Evolutionary conservation across 2,113 vertebrate genomes (phyloP).

Genomic region (Percopsis transmontana): DNA sequence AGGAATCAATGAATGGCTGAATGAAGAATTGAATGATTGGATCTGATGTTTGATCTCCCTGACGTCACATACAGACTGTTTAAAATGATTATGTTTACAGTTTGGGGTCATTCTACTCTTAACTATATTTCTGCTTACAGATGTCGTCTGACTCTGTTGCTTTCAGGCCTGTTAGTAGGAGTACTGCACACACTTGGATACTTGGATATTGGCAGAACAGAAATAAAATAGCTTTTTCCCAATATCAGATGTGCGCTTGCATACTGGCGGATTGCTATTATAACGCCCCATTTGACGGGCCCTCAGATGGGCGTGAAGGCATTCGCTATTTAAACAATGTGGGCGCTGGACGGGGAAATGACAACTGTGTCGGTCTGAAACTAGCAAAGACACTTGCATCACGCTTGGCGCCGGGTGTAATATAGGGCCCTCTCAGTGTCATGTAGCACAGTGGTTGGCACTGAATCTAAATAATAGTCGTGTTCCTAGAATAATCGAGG

Average conservation of each 20-base stretch:
- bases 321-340: no score
- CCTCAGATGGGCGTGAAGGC: no score
- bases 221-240: background rate
- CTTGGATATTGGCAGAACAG: background rate
- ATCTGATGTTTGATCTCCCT: background rate
- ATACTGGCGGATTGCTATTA: no score
- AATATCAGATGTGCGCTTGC: no score
- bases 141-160: slow-evolving; percentile 26
- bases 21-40: background rate
- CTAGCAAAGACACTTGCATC: no score
- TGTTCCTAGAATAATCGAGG: slow-evolving; percentile 11
- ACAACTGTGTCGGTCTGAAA: no score
- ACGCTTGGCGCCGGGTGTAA: no score
- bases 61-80: background rate
- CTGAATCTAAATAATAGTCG: slow-evolving; percentile 17
- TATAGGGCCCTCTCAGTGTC: no score
- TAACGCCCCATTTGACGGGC: no score
- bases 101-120: background rate
- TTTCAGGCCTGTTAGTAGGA: slow-evolving; percentile 5
- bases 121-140: background rate
- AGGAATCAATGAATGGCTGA: background rate
- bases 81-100: background rate
- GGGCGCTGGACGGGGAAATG: no score
- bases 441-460: slow-evolving; percentile 6
- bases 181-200: no score